A percentile compares a stretch with the other conserved stretches of the same genome.
Conservation (phyloP, 53 echinoderm and acorn worm species). For the Crossaster papposus region DNA sequence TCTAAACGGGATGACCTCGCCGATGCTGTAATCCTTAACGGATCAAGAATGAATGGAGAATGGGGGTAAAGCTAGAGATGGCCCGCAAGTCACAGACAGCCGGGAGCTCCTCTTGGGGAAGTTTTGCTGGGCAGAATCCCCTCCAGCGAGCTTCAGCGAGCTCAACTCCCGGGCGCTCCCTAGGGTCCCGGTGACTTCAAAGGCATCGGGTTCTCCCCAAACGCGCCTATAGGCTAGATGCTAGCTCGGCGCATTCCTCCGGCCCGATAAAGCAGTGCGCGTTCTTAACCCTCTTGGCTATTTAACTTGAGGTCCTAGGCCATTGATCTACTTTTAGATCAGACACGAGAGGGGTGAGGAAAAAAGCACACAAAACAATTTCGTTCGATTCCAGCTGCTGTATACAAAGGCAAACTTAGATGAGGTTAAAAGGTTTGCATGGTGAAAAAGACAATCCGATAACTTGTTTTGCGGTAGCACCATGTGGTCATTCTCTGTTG, state of each 20-base stretch:
- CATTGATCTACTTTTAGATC: not conserved
- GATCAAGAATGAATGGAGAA: not conserved
- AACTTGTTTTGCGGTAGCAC: no score
- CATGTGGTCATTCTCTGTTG: no score
- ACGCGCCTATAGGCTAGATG: no score
- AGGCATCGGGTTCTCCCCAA: slow-evolving; percentile 30
- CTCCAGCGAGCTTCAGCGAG: not conserved
- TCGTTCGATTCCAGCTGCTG: slow-evolving; percentile 31
- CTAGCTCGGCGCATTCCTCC: slow-evolving; percentile 29
- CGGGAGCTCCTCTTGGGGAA: not conserved
- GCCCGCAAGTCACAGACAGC: not conserved
- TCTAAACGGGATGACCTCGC: slow-evolving; percentile 7
- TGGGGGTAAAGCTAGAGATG: no score
- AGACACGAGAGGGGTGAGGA: not conserved
- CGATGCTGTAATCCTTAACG: not conserved
- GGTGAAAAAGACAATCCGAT: no score
- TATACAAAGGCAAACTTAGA: slow-evolving; percentile 15
- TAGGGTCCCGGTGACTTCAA: slow-evolving; percentile 53
- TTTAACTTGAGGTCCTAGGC: not conserved
- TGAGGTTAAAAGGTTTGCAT: no score
- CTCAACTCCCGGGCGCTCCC: slow-evolving; percentile 25
- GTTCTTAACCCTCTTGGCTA: slow-evolving; percentile 31
- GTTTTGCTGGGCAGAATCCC: not conserved
- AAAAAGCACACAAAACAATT: not conserved
- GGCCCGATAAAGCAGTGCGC: slow-evolving; percentile 49